A percentile compares a stretch with the other conserved stretches of the same genome.
Evolutionary conservation across 1,140 invertebrate species (phyloP).

Genomic region (Nephila pilipes): DNA sequence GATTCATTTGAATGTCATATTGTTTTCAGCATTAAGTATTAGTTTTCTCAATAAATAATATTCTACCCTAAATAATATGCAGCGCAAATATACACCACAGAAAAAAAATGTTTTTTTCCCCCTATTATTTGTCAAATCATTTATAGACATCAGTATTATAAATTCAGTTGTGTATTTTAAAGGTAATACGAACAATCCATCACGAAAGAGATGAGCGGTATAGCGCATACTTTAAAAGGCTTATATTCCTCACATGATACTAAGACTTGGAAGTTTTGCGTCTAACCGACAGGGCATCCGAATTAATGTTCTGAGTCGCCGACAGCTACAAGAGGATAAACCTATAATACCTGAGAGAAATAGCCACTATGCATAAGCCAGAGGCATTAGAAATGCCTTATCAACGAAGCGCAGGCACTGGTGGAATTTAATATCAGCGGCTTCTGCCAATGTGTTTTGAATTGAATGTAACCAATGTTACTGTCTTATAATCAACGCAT

Average conservation of each 20-base stretch:
- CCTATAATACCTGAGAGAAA: conserved; percentile 62
- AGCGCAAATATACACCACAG: too few relatives aligned
- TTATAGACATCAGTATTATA: too few relatives aligned
- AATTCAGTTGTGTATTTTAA: too few relatives aligned
- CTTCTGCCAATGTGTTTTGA: conserved; percentile 12
- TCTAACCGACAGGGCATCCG: neutral
- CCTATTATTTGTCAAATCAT: too few relatives aligned
- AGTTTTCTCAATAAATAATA: too few relatives aligned
- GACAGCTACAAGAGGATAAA: conserved; percentile 55
- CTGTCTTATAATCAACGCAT: neutral
- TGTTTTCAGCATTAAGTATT: too few relatives aligned
- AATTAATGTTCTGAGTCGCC: conserved; percentile 64
- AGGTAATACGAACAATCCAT: neutral
- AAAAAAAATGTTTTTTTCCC: too few relatives aligned
- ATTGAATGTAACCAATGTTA: conserved; percentile 1
- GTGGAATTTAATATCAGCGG: conserved; percentile 9
- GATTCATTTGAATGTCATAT: too few relatives aligned
- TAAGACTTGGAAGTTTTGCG: neutral
- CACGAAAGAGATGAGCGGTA: neutral
- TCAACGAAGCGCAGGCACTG: neutral
- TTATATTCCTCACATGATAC: neutral
- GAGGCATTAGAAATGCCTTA: conserved; percentile 47
- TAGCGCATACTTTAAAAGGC: neutral
- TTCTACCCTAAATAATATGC: too few relatives aligned
- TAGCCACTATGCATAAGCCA: conserved; percentile 44